Evolutionary conservation across 64 coral and sea anemone species (phyloP), one percentile per base, ranked within the genome.

Genomic region (Anthopleura sola): DNA sequence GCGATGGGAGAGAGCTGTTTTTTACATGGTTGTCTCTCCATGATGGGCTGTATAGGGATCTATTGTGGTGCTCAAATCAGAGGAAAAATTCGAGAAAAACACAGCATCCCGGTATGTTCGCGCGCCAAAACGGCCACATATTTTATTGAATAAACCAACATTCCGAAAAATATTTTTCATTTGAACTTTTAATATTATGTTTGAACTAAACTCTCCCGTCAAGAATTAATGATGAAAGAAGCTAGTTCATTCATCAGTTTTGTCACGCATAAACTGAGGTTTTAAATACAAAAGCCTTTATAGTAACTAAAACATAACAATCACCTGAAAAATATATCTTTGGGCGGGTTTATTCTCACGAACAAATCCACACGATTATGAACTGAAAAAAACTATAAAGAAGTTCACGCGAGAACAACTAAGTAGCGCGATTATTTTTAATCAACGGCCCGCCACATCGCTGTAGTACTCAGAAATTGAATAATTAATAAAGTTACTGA

Each of bases 31-130:
- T 90, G 23, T 34, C 75, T 84, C n/a, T 90, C 88, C 14, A 54
- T 50, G 10, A 46, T 85, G 89, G 89, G 89, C 4, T 85, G 82
- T 23, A n/a, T 90, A 51, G 89, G 89, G 16, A 90, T 90, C 14
- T 90, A 62, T 49, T 90, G 89, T 55, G 89, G 89, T 24, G 89
- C 89, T 10, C 23, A 77, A 34, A 90, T 85, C 49, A 66, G 89
- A 2, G 89, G 40, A 56, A 90, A 90, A 60, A 77, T 90, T 36
- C 89, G 89, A 44, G 82, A 85, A 20, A 75, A 85, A 60, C 68
- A 79, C 23, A 21, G 24, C 14, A 90, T 90, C 21, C 68, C 66
- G 89, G 89, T 90, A 60, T 24, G 89, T 78, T 8, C 11, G 66
- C 66, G 13, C 13, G 66, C 13, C 29, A 31, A 31, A 32, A 31